Conservation (phyloP, 2,113 vertebrate species). For the Toxotes jaculatrix region DNA sequence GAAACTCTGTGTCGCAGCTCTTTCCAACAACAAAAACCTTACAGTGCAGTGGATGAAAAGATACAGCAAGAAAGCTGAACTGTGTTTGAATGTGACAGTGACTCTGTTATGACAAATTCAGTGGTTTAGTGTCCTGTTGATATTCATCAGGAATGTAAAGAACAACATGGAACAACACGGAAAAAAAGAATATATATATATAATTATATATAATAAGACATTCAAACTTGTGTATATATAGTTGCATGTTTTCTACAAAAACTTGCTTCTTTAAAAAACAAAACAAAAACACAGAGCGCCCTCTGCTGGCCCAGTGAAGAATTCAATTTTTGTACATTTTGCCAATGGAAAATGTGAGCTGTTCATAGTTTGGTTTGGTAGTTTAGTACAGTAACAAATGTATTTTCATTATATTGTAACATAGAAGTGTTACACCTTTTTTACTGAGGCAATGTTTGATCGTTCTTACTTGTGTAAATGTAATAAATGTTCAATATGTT, state of each 20-base stretch:
- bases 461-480: neutral
- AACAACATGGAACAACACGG: slow-evolving; percentile 9
- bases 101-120: neutral
- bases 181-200: no score
- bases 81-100: slow-evolving; percentile 37
- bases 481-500: slow-evolving; percentile 14
- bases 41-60: slow-evolving; percentile 25
- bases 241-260: neutral
- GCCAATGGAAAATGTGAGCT: slow-evolving; percentile 8
- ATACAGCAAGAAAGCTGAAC: slow-evolving; percentile 24
- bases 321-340: slow-evolving; percentile 7
- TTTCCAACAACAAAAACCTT: slow-evolving; percentile 29
- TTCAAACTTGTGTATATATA: slow-evolving; percentile 34
- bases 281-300: slow-evolving; percentile 17
- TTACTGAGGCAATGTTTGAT: neutral
- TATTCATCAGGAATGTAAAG: slow-evolving; percentile 27
- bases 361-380: slow-evolving; percentile 7
- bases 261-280: neutral
- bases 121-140: neutral
- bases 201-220: neutral
- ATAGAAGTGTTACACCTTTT: neutral
- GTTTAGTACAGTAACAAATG: neutral
- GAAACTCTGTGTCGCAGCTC: slow-evolving; percentile 36
- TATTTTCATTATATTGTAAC: slow-evolving; percentile 17
- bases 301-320: slow-evolving; percentile 49